Evolutionary conservation across 2,797 vertebrate genomes (phyloP), one percentile per base, ranked within the genome.

Genomic region (Cirrhinus molitorella): DNA sequence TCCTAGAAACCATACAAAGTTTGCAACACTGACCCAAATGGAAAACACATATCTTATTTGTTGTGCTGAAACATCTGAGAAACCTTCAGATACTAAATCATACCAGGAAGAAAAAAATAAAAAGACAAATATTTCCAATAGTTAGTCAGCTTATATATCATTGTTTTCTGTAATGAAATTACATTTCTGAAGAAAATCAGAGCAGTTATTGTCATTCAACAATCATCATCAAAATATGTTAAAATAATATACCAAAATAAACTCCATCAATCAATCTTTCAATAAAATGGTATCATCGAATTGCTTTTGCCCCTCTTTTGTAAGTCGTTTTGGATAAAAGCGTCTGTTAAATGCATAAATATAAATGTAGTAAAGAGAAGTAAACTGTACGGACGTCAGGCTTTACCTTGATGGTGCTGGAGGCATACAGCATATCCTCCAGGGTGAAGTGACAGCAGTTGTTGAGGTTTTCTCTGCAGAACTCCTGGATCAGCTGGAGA

Each of bases 381-480:
- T 74, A 19, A 63, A 65, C 57, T 49, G 8, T 12, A 55, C 2
- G 16, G n/a, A 59, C 0, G 14, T 63, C 21, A 19, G 2, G 7
- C 11, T 73, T 94, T 92, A 99, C 98, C 97, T 99, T 99, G 91
- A 99, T 89, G 74, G 97, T 97, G 71, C 96, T 95, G 85, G 97
- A 95, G n/a, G 97, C 95, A 4, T 99, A 99, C 19, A 99, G 95
- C 97, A 99, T 96, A 87, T 99, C 98, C 94, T 99, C 98, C 90
- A 99, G 95, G 87, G 94, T 96, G 92, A 99, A 99, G 93, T 99
- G 98, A 93, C 98, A 99, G 92, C 98, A 99, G 91, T 94, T 96
- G 92, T 97, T 97, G 88, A 99, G 94, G 91, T 97, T 97, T 89
- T 96, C 96, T 88, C 94, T 96, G 93, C 98, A 99, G 94, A 99